Base-by-base conservation (phyloP, 2,113 vertebrate species). In the Climacteris rufus region DNA sequence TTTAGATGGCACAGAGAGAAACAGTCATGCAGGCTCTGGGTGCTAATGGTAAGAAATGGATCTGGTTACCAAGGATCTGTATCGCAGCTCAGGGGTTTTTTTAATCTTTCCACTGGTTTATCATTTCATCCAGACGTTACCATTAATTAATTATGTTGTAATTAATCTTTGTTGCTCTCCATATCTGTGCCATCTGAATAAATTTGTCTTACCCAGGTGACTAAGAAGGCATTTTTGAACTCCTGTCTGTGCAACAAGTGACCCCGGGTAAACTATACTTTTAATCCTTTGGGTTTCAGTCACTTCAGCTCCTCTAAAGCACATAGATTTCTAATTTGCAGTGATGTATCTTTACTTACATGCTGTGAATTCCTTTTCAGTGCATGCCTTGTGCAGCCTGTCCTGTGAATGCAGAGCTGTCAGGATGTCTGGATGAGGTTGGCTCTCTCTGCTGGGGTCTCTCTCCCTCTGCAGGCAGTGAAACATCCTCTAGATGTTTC, bases 111-210 rank as follows among this genome's bases (percentile, higher is more conserved):
- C 79, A 33, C n/a, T 45, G 72, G 86, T 88, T 94, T 94, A 74
- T 84, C n/a, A 33, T 97, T 96, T 94, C 92, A 59, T 95, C 96
- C 85, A 90, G 93, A 89, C 42, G 19, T 89, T 93, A 68, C 75
- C 91, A 80, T 95, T 94, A 93, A 89, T 96, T 87, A 96, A 54
- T 93, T 94, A 94, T 66, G 91, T 70, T 89, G 71, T 87, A 93
- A 74, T 95, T 95, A 75, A 96, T 64, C 89, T 57, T 82, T 40
- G 40, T 76, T 89, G 65, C 74, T 87, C 15, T 72, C 87, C 44
- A 2, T 89, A 60, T 89, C 83, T 90, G 35, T 82, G 91, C 60
- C 44, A 64, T 93, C 77, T 71, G 77, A 89, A 86, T 68, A 52
- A 68, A 89, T 91, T 72, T 94, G 49, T 83, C 84, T 82, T 76